Conservation (phyloP, 2,113 vertebrate species). For the Toxostoma redivivum region DNA sequence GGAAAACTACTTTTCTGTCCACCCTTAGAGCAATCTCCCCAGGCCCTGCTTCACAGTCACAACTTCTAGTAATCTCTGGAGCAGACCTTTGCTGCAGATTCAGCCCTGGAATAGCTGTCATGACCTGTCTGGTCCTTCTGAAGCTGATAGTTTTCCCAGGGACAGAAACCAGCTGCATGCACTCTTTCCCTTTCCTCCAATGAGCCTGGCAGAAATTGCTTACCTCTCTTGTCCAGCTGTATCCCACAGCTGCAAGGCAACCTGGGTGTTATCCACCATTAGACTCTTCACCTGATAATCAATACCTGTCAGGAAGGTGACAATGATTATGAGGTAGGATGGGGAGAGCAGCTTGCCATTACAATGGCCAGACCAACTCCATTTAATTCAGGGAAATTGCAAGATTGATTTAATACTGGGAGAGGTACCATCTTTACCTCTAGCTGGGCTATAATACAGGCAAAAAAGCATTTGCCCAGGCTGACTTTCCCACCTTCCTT, state of each 20-base stretch:
- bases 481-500: neutral
- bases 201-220: neutral
- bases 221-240: slow-evolving; percentile 87
- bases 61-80: neutral
- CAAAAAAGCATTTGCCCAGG: neutral
- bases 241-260: slow-evolving; percentile 84
- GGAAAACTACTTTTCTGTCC: neutral
- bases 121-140: neutral
- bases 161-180: neutral
- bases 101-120: neutral
- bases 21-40: fast-evolving
- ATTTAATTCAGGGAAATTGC: neutral
- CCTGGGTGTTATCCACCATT: slow-evolving; percentile 68
- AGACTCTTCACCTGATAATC: slow-evolving; percentile 83
- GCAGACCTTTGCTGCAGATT: neutral
- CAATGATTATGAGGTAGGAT: neutral
- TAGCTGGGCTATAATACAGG: neutral
- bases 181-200: neutral
- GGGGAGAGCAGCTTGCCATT: neutral
- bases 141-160: neutral
- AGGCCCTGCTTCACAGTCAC: neutral
- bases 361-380: neutral
- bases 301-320: slow-evolving; percentile 58
- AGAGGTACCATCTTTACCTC: neutral
- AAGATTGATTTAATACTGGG: neutral